These are phyloP conservation scores for Leontopithecus rosalia DNA, from an alignment of 2,797 vertebrate genomes.

Conservation along the genomic window DNA sequence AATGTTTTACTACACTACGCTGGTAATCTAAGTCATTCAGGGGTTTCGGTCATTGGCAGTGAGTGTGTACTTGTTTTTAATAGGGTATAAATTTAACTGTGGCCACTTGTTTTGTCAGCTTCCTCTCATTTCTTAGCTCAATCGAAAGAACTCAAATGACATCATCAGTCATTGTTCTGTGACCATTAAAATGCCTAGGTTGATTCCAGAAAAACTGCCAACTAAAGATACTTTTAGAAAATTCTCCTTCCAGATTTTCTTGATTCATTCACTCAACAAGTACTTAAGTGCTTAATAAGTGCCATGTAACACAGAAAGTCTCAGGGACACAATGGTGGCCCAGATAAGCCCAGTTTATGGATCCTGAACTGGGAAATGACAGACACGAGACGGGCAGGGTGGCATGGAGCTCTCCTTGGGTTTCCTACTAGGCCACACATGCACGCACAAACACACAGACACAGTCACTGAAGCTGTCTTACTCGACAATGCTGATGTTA, in stretches of 20 bases:
- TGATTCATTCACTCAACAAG: neutral
- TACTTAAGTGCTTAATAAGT: neutral
- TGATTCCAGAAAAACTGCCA: conserved; percentile 48
- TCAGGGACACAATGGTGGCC: neutral
- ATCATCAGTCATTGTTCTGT: conserved; percentile 38
- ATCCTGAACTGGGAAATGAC: neutral
- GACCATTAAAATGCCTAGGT: conserved; percentile 35
- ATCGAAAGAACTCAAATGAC: conserved; percentile 36
- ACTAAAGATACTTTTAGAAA: neutral
- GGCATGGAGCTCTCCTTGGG: neutral
- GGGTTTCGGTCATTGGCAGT: neutral
- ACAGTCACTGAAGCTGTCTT: neutral
- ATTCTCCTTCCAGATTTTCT: conserved; percentile 25
- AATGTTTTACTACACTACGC: neutral
- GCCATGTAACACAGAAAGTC: neutral
- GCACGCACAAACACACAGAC: rapidly evolving
- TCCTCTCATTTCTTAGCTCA: neutral
- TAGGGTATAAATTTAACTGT: neutral
- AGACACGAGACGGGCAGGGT: rapidly evolving
- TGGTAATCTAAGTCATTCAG: neutral
- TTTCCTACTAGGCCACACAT: rapidly evolving
- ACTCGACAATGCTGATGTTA: rapidly evolving
- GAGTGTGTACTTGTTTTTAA: neutral
- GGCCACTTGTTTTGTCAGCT: conserved; percentile 2
- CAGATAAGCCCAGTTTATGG: neutral